Evolutionary conservation across 2,113 vertebrate genomes (phyloP).

Genomic region (Mormyrus lacerda): DNA sequence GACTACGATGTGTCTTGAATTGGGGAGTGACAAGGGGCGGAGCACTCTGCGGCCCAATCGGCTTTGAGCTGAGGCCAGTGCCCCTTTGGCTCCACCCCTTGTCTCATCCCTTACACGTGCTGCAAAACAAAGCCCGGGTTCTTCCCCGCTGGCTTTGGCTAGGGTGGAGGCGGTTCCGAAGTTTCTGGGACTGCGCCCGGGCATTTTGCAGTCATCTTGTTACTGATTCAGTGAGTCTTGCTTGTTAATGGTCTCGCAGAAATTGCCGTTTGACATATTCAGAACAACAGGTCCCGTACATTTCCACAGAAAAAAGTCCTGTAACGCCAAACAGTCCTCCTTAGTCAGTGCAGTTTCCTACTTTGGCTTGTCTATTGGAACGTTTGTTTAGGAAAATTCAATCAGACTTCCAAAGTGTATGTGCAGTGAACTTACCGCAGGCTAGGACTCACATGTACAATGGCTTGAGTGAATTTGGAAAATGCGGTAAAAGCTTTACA

Average conservation of each 20-base stretch:
- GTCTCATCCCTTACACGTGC: not conserved
- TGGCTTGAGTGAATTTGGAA: not conserved
- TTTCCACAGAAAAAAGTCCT: not conserved
- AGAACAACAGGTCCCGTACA: not conserved
- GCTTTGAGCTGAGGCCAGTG: not conserved
- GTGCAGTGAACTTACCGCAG: not conserved
- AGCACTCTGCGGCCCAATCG: not conserved
- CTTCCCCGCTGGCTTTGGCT: not conserved
- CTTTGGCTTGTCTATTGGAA: not conserved
- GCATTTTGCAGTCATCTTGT: not conserved
- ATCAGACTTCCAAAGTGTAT: not conserved
- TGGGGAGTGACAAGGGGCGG: not conserved
- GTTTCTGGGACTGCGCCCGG: not conserved
- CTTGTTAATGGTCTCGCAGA: not conserved
- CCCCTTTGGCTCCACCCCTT: not conserved
- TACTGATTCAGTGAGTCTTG: not conserved
- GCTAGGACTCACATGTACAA: not conserved
- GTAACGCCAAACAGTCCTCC: not conserved
- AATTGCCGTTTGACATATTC: not conserved
- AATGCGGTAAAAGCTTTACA: not conserved
- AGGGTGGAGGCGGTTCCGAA: not conserved
- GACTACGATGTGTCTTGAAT: not conserved
- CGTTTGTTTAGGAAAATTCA: constrained; percentile 9
- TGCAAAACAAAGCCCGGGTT: not conserved
- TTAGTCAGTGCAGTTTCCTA: not conserved